Evolutionary conservation across 1,140 invertebrate species (phyloP).

Genomic region (Thaumetopoea pityocampa): DNA sequence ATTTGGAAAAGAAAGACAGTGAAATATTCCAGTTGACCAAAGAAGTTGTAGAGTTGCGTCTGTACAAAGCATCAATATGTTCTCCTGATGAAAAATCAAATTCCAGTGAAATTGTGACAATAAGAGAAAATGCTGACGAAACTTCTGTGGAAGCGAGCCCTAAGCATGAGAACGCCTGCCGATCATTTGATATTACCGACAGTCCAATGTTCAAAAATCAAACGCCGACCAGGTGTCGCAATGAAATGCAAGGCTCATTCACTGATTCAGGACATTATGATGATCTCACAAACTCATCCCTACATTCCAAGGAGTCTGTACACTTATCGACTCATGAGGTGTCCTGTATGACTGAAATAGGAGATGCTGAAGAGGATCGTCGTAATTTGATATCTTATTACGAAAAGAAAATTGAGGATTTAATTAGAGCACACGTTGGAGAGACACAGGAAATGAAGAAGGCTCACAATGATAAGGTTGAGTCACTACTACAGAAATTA

Average conservation of each 20-base stretch:
- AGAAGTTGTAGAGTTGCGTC: slow-evolving; percentile 86
- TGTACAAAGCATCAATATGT: slow-evolving; percentile 86
- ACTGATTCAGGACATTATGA: slow-evolving; percentile 92
- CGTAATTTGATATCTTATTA: slow-evolving; percentile 82
- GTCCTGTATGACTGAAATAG: slow-evolving; percentile 70
- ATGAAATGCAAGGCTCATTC: slow-evolving; percentile 82
- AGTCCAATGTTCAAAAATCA: slow-evolving; percentile 59
- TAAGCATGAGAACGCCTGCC: slow-evolving; percentile 50
- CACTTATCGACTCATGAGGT: slow-evolving; percentile 75
- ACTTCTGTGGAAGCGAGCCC: slow-evolving; percentile 69
- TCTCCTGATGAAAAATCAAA: slow-evolving; percentile 85
- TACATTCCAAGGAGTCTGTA: slow-evolving; percentile 85
- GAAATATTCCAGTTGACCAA: slow-evolving; percentile 88
- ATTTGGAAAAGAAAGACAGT: slow-evolving; percentile 86
- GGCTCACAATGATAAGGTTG: slow-evolving; percentile 86
- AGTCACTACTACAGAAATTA: slow-evolving; percentile 85
- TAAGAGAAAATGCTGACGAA: slow-evolving; percentile 80
- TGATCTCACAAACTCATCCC: slow-evolving; percentile 83
- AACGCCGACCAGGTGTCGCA: slow-evolving; percentile 55
- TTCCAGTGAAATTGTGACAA: slow-evolving; percentile 84
- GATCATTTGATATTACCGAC: slow-evolving; percentile 60
- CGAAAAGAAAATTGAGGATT: slow-evolving; percentile 83
- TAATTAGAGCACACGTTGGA: slow-evolving; percentile 81
- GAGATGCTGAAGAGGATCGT: slow-evolving; percentile 78
- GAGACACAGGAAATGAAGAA: slow-evolving; percentile 84